Evolutionary conservation across 2,797 vertebrate species (phyloP).

Genomic region (Limosa lapponica): DNA sequence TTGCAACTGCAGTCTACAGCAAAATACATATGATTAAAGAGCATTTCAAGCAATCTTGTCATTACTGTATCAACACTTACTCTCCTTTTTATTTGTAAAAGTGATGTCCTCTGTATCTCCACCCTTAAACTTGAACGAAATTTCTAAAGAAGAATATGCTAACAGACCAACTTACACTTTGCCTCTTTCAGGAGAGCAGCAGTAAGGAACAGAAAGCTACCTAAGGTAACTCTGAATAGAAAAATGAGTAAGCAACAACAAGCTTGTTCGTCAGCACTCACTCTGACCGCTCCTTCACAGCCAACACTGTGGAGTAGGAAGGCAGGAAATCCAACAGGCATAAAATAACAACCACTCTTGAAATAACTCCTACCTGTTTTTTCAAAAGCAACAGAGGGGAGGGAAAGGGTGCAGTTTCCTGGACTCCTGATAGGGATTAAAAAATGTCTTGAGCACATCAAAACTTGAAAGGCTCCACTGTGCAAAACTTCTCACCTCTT

Average conservation of each 20-base stretch:
- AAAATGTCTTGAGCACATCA: background rate
- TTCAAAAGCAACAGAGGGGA: background rate
- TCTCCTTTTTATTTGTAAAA: background rate
- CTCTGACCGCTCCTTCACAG: background rate
- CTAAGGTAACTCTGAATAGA: background rate
- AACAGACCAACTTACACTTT: background rate
- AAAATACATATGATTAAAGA: background rate
- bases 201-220: background rate
- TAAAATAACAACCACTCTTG: background rate
- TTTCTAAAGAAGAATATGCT: background rate
- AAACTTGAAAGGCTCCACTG: background rate
- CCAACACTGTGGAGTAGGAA: background rate
- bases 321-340: background rate
- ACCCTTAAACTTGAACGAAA: background rate
- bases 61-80: background rate
- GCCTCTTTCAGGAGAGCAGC: background rate
- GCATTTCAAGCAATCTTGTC: background rate
- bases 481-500: constrained; percentile 86
- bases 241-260: background rate
- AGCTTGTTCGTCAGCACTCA: background rate
- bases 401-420: background rate
- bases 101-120: background rate
- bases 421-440: background rate
- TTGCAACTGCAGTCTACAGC: background rate
- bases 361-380: background rate